Evolutionary conservation across 2,888 invertebrate genomes (phyloP).

Genomic region (Clepsis dumicolana): DNA sequence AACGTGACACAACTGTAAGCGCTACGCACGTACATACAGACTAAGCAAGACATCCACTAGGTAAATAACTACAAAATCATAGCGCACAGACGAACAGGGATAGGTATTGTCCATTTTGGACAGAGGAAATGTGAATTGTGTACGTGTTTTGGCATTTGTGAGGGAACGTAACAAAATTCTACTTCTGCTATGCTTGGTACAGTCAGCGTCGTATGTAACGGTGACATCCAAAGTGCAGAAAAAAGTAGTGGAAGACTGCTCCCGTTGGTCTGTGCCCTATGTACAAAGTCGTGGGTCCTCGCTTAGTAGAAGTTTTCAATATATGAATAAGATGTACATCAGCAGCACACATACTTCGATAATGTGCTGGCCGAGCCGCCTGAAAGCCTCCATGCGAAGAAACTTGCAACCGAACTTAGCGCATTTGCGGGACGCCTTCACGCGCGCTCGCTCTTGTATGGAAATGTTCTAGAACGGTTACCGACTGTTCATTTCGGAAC

Average conservation of each 20-base stretch:
- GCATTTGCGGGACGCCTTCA: constrained; percentile 93
- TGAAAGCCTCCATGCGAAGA: constrained; percentile 72
- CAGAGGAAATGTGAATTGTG: too few relatives aligned
- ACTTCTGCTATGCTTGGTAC: too few relatives aligned
- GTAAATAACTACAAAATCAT: not conserved
- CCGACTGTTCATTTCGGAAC: not conserved
- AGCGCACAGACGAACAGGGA: too few relatives aligned
- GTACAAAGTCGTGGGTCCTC: not conserved
- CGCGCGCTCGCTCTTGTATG: constrained; percentile 94
- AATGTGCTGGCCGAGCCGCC: constrained; percentile 74
- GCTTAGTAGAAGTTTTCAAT: not conserved
- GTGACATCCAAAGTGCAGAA: too few relatives aligned
- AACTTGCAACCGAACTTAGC: constrained; percentile 90
- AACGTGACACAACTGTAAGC: not conserved
- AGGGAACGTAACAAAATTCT: too few relatives aligned
- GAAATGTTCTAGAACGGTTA: constrained; percentile 86
- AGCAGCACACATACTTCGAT: constrained; percentile 62
- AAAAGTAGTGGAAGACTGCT: too few relatives aligned
- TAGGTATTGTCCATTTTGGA: too few relatives aligned
- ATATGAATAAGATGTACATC: not conserved
- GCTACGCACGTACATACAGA: not conserved
- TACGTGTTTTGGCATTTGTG: too few relatives aligned
- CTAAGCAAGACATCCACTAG: not conserved
- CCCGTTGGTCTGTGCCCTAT: too few relatives aligned
- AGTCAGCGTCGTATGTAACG: too few relatives aligned